Percentiles rank a stretch among this genome's conserved stretches.
phyloP scores from a whole-genome alignment of 1,140 invertebrate genomes.

The Condylostylus longicornis region DNA sequence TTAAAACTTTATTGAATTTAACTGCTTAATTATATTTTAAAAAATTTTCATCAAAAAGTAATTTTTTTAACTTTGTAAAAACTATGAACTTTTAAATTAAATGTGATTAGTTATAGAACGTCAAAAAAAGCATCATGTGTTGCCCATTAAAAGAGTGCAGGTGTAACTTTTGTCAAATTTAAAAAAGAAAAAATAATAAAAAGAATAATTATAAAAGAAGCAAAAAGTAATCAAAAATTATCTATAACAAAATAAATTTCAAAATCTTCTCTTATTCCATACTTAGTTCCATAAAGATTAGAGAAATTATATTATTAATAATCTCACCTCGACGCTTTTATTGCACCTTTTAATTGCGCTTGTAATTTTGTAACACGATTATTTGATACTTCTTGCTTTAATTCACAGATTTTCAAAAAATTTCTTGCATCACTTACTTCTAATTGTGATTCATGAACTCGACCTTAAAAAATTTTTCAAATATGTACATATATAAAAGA shows the following conservation, averaged over 20 bases:
- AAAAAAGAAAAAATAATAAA: constrained; percentile 1
- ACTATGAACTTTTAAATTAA: no score
- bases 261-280: background rate
- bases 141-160: no score
- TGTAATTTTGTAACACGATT: constrained; percentile 43
- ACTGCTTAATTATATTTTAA: no score
- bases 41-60: no score
- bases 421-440: constrained; percentile 28
- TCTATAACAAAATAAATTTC: constrained; percentile 2
- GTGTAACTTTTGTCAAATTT: no score
- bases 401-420: constrained; percentile 28
- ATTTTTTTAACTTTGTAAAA: no score
- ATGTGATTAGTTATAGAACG: no score
- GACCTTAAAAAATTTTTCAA: no score
- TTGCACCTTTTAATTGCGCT: constrained; percentile 45
- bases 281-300: background rate
- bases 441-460: constrained; percentile 29
- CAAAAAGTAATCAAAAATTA: constrained; percentile 4
- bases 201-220: constrained; percentile 9
- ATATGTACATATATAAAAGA: no score
- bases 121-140: no score
- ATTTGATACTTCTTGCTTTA: constrained; percentile 40
- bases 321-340: constrained; percentile 40
- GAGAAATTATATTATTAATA: background rate
- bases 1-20: no score